Conservation (phyloP, 2,888 invertebrate genomes). For the Emesis furor region DNA sequence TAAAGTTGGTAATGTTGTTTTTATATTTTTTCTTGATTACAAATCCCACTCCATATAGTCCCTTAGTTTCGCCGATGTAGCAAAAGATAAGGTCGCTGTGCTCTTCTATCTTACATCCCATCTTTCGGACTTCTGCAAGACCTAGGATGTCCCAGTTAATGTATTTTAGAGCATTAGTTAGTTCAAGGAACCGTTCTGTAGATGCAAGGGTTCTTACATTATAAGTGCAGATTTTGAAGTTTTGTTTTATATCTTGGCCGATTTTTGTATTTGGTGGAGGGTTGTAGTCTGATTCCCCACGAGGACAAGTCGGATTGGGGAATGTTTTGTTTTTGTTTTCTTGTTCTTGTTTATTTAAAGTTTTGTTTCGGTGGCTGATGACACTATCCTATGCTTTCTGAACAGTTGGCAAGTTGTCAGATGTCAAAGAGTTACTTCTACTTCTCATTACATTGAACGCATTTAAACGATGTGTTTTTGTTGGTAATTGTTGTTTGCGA, state of each 20-base stretch:
- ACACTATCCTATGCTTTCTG: conserved; percentile 35
- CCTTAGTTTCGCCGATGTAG: too few species aligned
- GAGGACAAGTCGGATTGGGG: conserved; percentile 36
- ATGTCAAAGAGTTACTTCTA: conserved; percentile 40
- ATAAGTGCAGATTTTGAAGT: neutral
- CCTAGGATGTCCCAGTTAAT: neutral
- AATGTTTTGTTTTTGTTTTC: conserved; percentile 36
- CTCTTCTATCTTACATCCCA: neutral
- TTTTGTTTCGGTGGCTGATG: conserved; percentile 45
- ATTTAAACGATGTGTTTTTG: conserved; percentile 35
- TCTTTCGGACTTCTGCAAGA: neutral
- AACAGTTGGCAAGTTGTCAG: neutral
- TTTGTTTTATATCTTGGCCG: neutral
- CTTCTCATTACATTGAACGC: conserved; percentile 44
- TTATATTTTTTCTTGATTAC: neutral
- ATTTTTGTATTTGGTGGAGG: neutral
- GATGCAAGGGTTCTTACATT: neutral
- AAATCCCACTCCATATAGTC: neutral
- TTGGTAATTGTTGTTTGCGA: conserved; percentile 29
- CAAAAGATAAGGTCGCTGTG: neutral
- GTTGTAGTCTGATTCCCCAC: neutral
- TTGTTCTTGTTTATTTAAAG: conserved; percentile 11
- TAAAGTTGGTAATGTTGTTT: neutral
- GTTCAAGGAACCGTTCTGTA: neutral
- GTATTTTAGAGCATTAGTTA: neutral